phyloP scores from a whole-genome alignment of 2,888 invertebrate genomes.

The Cacoxenus indagator region DNA sequence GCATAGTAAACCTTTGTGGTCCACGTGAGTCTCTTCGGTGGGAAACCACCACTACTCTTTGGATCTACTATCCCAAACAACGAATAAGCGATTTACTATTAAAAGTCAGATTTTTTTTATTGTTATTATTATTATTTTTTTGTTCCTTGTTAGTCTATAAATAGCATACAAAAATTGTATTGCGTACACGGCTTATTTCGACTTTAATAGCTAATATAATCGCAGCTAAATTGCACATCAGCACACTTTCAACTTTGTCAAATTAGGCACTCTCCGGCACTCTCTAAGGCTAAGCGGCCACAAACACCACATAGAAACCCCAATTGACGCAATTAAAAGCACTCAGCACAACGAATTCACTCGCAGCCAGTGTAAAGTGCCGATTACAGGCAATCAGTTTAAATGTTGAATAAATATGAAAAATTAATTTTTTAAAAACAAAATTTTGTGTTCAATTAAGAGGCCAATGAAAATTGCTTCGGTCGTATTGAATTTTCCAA shows the following conservation, averaged over 20 bases:
- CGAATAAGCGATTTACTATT: no score
- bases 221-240: neutral
- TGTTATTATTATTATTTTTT: no score
- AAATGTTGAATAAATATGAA: slow-evolving; percentile 21
- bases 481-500: slow-evolving; percentile 21
- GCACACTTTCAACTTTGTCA: neutral
- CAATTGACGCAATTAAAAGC: neutral
- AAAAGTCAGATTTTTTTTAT: no score
- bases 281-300: slow-evolving; percentile 22
- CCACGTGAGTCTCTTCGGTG: no score
- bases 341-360: neutral
- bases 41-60: no score
- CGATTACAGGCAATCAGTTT: neutral
- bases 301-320: slow-evolving; percentile 23
- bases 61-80: no score
- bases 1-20: no score
- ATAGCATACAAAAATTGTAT: no score
- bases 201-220: neutral
- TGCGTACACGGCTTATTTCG: neutral
- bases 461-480: neutral
- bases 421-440: slow-evolving; percentile 2
- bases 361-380: neutral
- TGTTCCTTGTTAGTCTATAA: no score
- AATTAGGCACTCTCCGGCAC: neutral
- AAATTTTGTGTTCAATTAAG: slow-evolving; percentile 18